Evolutionary conservation across 2,888 invertebrate species (phyloP).

Genomic region (Protophormia terraenovae): DNA sequence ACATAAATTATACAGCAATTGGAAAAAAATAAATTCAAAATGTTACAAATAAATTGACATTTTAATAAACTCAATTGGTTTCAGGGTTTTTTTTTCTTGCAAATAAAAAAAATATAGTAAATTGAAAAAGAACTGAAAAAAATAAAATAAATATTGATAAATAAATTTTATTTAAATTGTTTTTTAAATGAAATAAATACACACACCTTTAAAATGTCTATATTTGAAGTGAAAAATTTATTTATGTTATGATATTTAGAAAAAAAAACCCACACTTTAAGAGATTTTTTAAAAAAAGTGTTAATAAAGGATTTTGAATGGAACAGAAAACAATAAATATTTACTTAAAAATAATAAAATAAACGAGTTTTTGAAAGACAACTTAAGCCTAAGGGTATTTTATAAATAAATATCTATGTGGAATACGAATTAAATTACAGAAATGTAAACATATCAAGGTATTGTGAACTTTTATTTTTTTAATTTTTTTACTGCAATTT

Average conservation of each 20-base stretch:
- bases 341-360: no score
- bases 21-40: conserved; percentile 19
- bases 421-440: no score
- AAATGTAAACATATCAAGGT: no score
- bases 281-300: not conserved
- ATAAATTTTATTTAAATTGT: conserved; percentile 52
- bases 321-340: not conserved
- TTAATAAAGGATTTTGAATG: not conserved
- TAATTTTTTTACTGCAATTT: not conserved
- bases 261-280: conserved; percentile 5
- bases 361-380: no score
- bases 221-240: conserved; percentile 20
- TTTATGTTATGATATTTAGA: not conserved
- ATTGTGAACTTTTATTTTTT: no score
- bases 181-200: conserved; percentile 52
- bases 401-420: no score
- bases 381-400: no score
- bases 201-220: conserved; percentile 57
- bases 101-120: not conserved
- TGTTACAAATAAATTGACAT: conserved; percentile 65
- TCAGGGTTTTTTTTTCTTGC: conserved; percentile 39
- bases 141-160: conserved; percentile 23
- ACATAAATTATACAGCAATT: conserved; percentile 61
- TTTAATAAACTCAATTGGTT: conserved; percentile 65
- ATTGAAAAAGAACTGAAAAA: conserved; percentile 14